Evolutionary conservation across 2,113 vertebrate species (phyloP), one percentile per base, ranked within the genome.

Genomic region (Lathamus discolor): DNA sequence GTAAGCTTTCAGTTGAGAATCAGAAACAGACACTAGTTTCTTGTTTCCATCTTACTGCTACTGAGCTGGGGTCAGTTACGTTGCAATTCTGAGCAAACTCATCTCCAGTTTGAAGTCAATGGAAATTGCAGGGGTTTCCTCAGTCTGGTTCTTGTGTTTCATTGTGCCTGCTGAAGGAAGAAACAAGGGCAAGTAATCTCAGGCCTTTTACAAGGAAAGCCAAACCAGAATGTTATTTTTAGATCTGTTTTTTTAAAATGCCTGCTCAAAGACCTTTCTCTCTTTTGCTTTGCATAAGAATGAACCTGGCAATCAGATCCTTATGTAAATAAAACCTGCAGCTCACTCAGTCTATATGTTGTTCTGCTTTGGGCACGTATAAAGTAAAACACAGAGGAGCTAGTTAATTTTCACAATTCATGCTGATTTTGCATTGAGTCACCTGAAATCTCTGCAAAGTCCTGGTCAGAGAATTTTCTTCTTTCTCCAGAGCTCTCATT

Each of bases 231-330:
- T 0, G 27, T 92, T 93, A 90, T 68, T 82, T 96, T 93, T 92
- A 94, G 95, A 63, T 68, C 24, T 76, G 62, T 68, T 83, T 63
- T 91, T 95, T 86, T 16, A 16, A 61, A 86, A 87, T 84, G 90
- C 68, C 10, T 92, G 55, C 59, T 85, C 88, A 94, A 94, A 75
- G 87, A 92, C 46, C 82, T 88, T 95, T 90, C 51, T 93, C 31
- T 77, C 63, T 59, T 87, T 81, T 91, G 39, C 66, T 90, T 89
- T 95, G 88, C 85, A 93, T 91, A 67, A 96, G 75, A 93, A 95
- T 85, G 85, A 94, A 94, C 46, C 87, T 95, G 78, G 90, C 92
- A 93, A 95, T 97, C 94, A 96, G 92, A 95, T 79, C 57, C n/a
- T 90, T 83, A 69, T 72, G 83, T 92, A 96, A 96, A 94, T 95